phyloP scores from a whole-genome alignment of 2,797 vertebrate species.

The Danionella dracula region DNA sequence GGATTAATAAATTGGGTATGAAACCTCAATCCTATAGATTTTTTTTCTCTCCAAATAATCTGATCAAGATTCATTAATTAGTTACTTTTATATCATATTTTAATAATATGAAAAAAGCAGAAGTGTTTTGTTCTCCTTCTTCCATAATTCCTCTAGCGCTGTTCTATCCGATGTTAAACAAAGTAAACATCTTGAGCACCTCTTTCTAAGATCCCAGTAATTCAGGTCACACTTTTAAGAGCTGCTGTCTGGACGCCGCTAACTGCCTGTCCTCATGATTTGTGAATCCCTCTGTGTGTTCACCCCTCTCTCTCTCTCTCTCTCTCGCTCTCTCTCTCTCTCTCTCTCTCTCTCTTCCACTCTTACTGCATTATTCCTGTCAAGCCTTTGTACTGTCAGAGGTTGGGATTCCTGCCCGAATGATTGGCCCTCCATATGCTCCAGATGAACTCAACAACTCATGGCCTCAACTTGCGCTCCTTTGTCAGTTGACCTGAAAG shows the following conservation, averaged over 20 bases:
- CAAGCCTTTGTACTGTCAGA: not conserved
- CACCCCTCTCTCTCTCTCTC: not conserved
- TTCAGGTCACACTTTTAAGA: not conserved
- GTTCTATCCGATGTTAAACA: conserved; percentile 11
- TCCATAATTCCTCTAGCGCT: not conserved
- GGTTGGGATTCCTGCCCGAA: conserved; percentile 6
- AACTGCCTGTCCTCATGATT: not conserved
- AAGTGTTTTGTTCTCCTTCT: no score
- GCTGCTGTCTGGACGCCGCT: not conserved
- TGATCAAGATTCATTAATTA: no score
- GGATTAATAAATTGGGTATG: no score
- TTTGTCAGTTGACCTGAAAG: not conserved
- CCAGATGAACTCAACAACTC: conserved; percentile 7
- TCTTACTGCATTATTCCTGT: conserved; percentile 4
- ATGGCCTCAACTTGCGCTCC: conserved; percentile 12
- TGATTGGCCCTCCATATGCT: conserved; percentile 1
- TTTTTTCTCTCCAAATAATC: no score
- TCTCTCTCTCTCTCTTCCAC: not conserved
- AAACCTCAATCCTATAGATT: no score
- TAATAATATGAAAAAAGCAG: no score
- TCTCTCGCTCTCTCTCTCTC: no score
- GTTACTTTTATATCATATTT: no score
- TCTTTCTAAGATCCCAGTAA: not conserved
- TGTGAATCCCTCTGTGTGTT: conserved; percentile 14
- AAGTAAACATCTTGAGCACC: conserved; percentile 6